A percentile compares a stretch with the other conserved stretches of the same genome.
phyloP scores from a whole-genome alignment of 2,888 invertebrate genomes.

The Timandra comae region DNA sequence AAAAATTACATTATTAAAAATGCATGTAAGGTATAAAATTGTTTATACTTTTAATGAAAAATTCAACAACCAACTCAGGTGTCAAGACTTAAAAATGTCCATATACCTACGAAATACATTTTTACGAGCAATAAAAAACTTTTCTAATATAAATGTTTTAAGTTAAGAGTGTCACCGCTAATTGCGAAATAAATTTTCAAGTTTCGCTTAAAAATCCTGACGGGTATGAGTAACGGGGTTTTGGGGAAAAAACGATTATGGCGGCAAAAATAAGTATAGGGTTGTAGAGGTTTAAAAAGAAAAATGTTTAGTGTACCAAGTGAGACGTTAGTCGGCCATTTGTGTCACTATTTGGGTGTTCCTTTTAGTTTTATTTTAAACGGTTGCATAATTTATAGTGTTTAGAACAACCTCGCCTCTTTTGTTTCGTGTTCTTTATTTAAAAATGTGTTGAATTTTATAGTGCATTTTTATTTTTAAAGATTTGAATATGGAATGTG shows the following conservation, averaged over 20 bases:
- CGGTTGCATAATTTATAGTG: slow-evolving; percentile 5
- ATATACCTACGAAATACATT: slow-evolving; percentile 28
- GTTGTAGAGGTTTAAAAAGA: slow-evolving; percentile 16
- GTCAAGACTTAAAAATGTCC: slow-evolving; percentile 45
- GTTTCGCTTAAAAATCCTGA: slow-evolving; percentile 64
- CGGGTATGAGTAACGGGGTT: slow-evolving; percentile 57
- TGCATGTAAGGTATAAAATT: no score
- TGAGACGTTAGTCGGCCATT: slow-evolving; percentile 6
- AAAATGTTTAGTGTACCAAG: slow-evolving; percentile 9
- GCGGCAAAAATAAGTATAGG: slow-evolving; percentile 23
- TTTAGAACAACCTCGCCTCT: slow-evolving; percentile 1
- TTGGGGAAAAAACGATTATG: slow-evolving; percentile 41
- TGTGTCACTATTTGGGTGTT: slow-evolving; percentile 4
- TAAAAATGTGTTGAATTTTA: no score
- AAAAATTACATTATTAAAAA: no score
- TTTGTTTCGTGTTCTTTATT: no score
- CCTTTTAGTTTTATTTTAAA: slow-evolving; percentile 7
- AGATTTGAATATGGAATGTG: no score
- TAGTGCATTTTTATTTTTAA: no score
- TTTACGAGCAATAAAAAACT: slow-evolving; percentile 69
- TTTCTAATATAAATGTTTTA: slow-evolving; percentile 67
- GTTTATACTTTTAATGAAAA: no score
- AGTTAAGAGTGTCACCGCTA: slow-evolving; percentile 63
- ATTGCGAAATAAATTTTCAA: slow-evolving; percentile 74
- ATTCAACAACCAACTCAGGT: slow-evolving; percentile 42